Evolutionary conservation across 2,113 vertebrate species (phyloP).

Genomic region (Oceanites oceanicus): DNA sequence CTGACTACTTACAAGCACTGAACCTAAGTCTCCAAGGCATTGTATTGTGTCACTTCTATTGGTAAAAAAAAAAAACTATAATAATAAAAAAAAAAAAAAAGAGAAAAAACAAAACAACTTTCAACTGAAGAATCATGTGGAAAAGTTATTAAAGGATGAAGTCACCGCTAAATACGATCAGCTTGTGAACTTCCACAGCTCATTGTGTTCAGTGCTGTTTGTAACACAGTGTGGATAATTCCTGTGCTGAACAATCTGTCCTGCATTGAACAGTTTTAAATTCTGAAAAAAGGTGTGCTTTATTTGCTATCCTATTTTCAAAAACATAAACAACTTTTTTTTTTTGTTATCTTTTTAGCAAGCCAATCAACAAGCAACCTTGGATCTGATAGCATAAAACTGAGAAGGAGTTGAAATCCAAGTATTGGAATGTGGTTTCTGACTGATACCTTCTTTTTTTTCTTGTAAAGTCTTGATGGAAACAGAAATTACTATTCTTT

Average conservation of each 20-base stretch:
- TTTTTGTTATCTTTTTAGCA: not conserved
- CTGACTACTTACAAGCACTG: conserved; percentile 73
- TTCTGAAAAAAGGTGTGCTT: not conserved
- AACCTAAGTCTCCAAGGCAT: conserved; percentile 73
- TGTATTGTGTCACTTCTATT: conserved; percentile 67
- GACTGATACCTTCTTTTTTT: not conserved
- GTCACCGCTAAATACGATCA: conserved; percentile 53
- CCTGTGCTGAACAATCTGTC: not conserved
- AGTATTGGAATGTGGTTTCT: not conserved
- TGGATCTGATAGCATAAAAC: not conserved
- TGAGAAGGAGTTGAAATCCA: not conserved
- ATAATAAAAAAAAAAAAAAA: not conserved
- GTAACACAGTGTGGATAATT: not conserved
- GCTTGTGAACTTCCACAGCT: not conserved
- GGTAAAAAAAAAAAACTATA: not conserved
- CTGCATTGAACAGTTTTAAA: not conserved
- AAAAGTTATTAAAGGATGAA: conserved; percentile 79
- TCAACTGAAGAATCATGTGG: conserved; percentile 62
- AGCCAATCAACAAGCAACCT: not conserved
- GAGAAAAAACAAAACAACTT: not conserved
- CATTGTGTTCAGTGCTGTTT: not conserved
- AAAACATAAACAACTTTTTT: not conserved
- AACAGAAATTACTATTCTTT: not conserved
- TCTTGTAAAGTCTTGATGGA: not conserved
- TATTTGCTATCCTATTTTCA: not conserved